Base-by-base conservation (phyloP, 2,888 invertebrate genomes). In the Synergus japonicus region DNA sequence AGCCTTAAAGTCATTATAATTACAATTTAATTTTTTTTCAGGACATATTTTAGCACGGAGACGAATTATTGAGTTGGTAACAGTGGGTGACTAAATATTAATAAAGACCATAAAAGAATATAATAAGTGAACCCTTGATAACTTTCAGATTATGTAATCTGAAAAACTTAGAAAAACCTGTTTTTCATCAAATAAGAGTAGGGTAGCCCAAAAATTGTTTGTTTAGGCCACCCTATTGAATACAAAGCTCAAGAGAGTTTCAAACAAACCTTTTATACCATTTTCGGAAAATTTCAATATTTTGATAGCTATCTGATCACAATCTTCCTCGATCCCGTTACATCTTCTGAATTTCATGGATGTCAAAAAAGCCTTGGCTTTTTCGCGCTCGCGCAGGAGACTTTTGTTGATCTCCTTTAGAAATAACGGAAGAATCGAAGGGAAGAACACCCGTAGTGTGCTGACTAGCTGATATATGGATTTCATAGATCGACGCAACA, bases 381-480 rank as follows among this genome's bases (percentile, higher is more conserved):
- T 69, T 69, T 69, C 18, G 73, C 73, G 73, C 54, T 37, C n/a
- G 22, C 37, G 37, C 49, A 49, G 49, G 43, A 54, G 15, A 73
- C 49, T 54, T 67, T 79, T 79, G 67, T 79, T n/a, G 76, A 65
- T 22, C 41, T 29, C 63, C 80, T 76, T 76, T 80, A 76, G 82
- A 82, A 82, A 82, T 79, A 76, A 78, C 77, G 63, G 77, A 81
- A 82, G 81, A 83, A 83, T 83, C 83, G 78, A 84, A 84, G 82
- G 84, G 80, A 85, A 83, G 86, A 86, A 87, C 89, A 85, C 91
- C 91, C 86, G 88, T 86, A 78, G 90, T 85, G 89, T 87, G 90
- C 86, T 89, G 89, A 91, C 90, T 89, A 84, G 80, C 88, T 89
- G 89, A 90, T 89, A 86, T 90, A 90, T 91, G 87, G 87, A 88